phyloP scores from a whole-genome alignment of 2,113 vertebrate genomes.

The Apodemus speciosus region DNA sequence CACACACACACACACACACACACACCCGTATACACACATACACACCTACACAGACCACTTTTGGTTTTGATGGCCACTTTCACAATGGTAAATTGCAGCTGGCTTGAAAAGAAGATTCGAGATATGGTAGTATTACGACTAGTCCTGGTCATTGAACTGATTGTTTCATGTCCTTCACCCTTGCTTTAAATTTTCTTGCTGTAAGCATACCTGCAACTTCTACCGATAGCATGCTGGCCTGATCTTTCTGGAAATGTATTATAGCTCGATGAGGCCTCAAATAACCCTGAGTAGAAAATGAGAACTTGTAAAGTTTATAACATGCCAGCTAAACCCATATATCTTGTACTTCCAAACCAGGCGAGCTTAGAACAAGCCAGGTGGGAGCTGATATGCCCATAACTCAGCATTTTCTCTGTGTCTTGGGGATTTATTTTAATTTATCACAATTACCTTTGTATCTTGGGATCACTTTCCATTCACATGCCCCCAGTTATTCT shows the following conservation, averaged over 20 bases:
- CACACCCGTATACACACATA: neutral
- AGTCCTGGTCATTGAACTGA: neutral
- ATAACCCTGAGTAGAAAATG: conserved; percentile 23
- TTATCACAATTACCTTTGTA: neutral
- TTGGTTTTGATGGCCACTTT: neutral
- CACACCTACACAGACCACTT: neutral
- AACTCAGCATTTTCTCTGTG: conserved; percentile 43
- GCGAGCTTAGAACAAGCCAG: neutral
- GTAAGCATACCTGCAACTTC: neutral
- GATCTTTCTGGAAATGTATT: conserved; percentile 12
- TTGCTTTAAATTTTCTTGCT: neutral
- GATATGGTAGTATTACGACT: neutral
- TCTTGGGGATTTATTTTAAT: neutral
- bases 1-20: neutral
- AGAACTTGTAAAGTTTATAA: conserved; percentile 4
- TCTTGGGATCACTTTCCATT: conserved; percentile 45
- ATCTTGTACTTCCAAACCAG: neutral
- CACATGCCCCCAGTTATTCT: neutral
- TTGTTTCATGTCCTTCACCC: neutral
- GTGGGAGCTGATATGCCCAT: neutral
- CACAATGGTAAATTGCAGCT: conserved; percentile 2
- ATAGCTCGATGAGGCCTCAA: neutral
- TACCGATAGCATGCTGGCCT: neutral
- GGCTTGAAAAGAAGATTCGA: conserved; percentile 27
- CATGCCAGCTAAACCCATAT: neutral